phyloP scores from a whole-genome alignment of 1,140 invertebrate genomes.

The Centruroides sculpturatus region DNA sequence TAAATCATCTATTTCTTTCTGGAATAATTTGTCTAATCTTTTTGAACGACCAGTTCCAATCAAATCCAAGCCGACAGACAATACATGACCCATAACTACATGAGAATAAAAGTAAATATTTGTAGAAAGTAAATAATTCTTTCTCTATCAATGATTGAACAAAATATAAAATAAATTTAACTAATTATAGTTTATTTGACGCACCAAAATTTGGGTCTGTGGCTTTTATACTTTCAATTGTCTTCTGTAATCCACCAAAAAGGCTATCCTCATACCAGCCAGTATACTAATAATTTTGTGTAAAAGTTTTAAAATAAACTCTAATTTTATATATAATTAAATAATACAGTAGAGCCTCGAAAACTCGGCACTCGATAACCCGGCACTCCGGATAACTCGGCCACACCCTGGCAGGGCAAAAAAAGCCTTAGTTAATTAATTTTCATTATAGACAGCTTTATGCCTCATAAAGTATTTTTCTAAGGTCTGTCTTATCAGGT shows the following conservation, averaged over 20 bases:
- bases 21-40: slow-evolving; percentile 23
- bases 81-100: slow-evolving; percentile 35
- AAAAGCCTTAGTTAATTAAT: too few relatives aligned
- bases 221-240: slow-evolving; percentile 29
- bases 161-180: background rate
- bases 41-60: slow-evolving; percentile 31
- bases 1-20: slow-evolving; percentile 21
- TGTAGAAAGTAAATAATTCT: background rate
- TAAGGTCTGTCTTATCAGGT: too few relatives aligned
- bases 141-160: too few relatives aligned
- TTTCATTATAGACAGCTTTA: too few relatives aligned
- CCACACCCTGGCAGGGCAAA: too few relatives aligned
- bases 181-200: slow-evolving; percentile 1
- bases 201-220: slow-evolving; percentile 38
- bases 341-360: too few relatives aligned
- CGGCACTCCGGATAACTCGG: too few relatives aligned
- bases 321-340: too few relatives aligned
- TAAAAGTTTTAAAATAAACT: too few relatives aligned
- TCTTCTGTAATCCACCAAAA: slow-evolving; percentile 33
- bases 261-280: slow-evolving; percentile 36
- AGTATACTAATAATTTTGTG: slow-evolving; percentile 25
- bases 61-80: slow-evolving; percentile 32
- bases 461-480: too few relatives aligned
- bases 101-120: background rate
- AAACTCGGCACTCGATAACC: too few relatives aligned